Base-by-base conservation (phyloP, 2,113 vertebrate species). In the Neotoma lepida region DNA sequence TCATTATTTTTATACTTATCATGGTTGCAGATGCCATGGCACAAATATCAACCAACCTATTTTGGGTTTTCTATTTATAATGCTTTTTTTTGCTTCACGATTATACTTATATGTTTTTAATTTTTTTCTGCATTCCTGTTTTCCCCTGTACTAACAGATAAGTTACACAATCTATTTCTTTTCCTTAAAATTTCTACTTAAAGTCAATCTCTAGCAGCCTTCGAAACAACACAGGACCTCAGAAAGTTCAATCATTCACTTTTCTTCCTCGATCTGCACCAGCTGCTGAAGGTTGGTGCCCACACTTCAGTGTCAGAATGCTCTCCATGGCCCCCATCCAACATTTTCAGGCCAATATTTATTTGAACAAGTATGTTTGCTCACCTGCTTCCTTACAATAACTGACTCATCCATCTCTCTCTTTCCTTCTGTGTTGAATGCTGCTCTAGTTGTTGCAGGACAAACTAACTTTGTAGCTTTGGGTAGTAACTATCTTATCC, bases 311-410 rank as follows among this genome's bases (percentile, higher is more conserved):
- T 35, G 81, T 64, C 58, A 77, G 4, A 58, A 5, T 86, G 24
- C 88, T 93, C 85, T 94, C 70, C 88, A 89, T 51, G 92, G 92
- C 4, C 9, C 46, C 64, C 66, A 93, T 7, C 66, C 68, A 91
- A 84, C 49, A 76, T 94, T 64, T 13, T 33, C 64, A 82, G 74
- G 58, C 86, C 63, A 85, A 3, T 63, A 93, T 15, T 87, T 58
- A 91, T 12, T 77, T 96, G 44, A 78, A 85, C 26, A 78, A 92
- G 88, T 68, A 68, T 74, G 35, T 73, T 89, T n/a, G 84, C 49
- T 58, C 89, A 35, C 3, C 77, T 76, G 39, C 73, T 46, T 90
- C 70, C n/a, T 93, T 87, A 73, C n/a, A 46, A 22, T 54, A 39
- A 46, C 58, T 63, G 28, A 76, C 61, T 73, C 49, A 63, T 56